phyloP scores from a whole-genome alignment of 1,140 invertebrate genomes.

The Varroa destructor region DNA sequence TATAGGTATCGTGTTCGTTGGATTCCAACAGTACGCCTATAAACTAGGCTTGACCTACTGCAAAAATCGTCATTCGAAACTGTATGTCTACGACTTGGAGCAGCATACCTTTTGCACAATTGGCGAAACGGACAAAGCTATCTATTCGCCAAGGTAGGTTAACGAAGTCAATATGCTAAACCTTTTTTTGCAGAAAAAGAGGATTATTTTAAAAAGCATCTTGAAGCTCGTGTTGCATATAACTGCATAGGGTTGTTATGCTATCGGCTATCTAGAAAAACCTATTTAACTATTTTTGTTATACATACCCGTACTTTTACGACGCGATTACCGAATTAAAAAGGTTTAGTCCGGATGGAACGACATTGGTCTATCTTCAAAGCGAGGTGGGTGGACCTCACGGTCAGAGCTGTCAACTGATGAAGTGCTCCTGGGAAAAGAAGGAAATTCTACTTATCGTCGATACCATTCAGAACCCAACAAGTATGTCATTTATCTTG shows the following conservation, averaged over 20 bases:
- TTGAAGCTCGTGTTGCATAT: no score
- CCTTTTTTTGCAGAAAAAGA: no score
- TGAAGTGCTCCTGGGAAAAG: slow-evolving; percentile 26
- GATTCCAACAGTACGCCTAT: slow-evolving; percentile 15
- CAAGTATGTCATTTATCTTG: slow-evolving; percentile 5
- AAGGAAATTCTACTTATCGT: slow-evolving; percentile 24
- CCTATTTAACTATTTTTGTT: no score
- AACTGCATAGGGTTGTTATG: no score
- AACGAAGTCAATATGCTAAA: no score
- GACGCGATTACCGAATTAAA: no score
- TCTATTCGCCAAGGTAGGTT: slow-evolving; percentile 1
- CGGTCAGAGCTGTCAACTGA: slow-evolving; percentile 24
- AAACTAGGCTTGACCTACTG: slow-evolving; percentile 9
- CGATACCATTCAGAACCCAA: slow-evolving; percentile 15
- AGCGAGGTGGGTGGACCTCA: slow-evolving; percentile 18
- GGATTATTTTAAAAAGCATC: no score
- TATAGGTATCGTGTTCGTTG: slow-evolving; percentile 13
- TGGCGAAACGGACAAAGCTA: slow-evolving; percentile 16
- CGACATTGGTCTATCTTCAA: slow-evolving; percentile 19
- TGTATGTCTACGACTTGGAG: slow-evolving; percentile 22
- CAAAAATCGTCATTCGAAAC: slow-evolving; percentile 11
- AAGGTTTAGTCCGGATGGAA: slow-evolving; percentile 17
- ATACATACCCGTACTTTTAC: no score
- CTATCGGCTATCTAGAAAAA: no score
- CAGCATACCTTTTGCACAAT: slow-evolving; percentile 13